Conservation (phyloP, 2,797 vertebrate genomes). For the Propithecus deckenii region DNA sequence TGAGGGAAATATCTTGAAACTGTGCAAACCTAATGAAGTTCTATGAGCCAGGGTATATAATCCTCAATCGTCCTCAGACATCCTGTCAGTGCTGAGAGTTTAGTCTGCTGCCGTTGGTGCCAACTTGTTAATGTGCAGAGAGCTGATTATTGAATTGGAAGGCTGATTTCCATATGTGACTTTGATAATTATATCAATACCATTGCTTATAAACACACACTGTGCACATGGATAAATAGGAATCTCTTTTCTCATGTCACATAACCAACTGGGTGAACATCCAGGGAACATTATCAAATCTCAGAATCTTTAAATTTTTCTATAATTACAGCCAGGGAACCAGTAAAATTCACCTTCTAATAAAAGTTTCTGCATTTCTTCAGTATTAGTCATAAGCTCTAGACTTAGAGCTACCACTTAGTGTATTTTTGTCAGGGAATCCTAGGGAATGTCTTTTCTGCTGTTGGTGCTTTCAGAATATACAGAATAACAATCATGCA, state of each 20-base stretch:
- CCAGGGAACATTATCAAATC: background rate
- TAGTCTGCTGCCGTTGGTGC: background rate
- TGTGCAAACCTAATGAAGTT: background rate
- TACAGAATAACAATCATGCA: background rate
- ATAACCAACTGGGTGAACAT: background rate
- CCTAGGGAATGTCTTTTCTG: background rate
- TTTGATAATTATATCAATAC: background rate
- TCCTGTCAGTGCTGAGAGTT: background rate
- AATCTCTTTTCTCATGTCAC: background rate
- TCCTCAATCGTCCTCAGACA: background rate
- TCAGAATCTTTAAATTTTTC: background rate
- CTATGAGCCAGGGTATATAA: background rate
- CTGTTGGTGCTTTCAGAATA: background rate
- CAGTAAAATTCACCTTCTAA: background rate
- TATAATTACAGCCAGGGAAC: background rate
- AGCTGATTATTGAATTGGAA: background rate
- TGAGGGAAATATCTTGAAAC: background rate
- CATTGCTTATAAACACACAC: background rate
- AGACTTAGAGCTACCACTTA: background rate
- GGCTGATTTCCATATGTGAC: background rate
- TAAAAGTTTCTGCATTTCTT: background rate
- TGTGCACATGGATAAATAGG: background rate
- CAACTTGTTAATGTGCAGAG: background rate
- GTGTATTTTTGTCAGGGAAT: background rate
- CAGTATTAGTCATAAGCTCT: background rate